Evolutionary conservation across 1,140 invertebrate species (phyloP).

Genomic region (Zaprionus capensis): DNA sequence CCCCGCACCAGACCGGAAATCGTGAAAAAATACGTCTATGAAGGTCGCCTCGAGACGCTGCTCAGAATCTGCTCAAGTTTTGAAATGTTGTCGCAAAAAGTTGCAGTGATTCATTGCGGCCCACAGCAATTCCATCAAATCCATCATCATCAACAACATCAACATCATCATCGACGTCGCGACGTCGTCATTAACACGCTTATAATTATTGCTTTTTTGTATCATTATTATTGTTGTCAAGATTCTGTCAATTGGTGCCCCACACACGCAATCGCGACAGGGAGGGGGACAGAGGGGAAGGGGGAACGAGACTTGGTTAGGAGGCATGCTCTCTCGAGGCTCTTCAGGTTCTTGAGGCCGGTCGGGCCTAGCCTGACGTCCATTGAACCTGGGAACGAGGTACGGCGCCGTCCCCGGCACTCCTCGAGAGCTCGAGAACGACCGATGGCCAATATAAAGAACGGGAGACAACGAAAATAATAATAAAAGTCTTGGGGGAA

Average conservation of each 20-base stretch:
- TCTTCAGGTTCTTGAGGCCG: constrained; percentile 8
- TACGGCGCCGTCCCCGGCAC: constrained; percentile 38
- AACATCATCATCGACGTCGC: constrained; percentile 27
- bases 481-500: constrained; percentile 20
- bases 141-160: constrained; percentile 25
- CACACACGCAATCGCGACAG: constrained; percentile 18
- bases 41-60: constrained; percentile 35
- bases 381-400: constrained; percentile 54
- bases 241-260: constrained; percentile 31
- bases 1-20: constrained; percentile 37
- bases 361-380: constrained; percentile 32
- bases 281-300: neutral
- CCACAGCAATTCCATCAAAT: constrained; percentile 58
- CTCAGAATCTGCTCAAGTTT: constrained; percentile 34
- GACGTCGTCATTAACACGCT: constrained; percentile 5
- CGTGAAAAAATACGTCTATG: constrained; percentile 31
- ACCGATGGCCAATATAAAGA: constrained; percentile 27
- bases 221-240: constrained; percentile 16
- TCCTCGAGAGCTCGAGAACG: constrained; percentile 44
- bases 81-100: constrained; percentile 22
- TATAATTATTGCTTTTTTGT: constrained; percentile 6
- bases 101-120: constrained; percentile 70
- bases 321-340: constrained; percentile 36
- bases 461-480: constrained; percentile 20
- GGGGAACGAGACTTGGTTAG: neutral